Conservation (phyloP, 2,113 vertebrate genomes). For the Nannobrachium achirus region DNA sequence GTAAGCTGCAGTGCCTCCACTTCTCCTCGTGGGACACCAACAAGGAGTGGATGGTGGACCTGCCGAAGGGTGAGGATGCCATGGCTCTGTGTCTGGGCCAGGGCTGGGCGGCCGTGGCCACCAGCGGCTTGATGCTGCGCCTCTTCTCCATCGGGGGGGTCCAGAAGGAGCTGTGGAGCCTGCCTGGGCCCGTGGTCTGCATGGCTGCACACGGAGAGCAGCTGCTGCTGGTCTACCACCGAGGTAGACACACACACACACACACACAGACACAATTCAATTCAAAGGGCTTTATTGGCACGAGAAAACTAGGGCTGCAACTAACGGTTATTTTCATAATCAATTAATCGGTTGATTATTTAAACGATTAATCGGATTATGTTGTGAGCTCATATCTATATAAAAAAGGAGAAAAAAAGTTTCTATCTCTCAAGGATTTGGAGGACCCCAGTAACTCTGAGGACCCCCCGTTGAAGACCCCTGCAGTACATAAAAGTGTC, state of each 20-base stretch:
- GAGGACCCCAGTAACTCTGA: no score
- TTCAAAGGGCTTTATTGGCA: no score
- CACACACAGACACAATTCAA: background rate
- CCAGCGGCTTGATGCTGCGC: constrained; percentile 81
- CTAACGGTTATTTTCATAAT: background rate
- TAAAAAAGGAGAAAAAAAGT: no score
- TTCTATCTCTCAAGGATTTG: no score
- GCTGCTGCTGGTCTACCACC: constrained; percentile 88
- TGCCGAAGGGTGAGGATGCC: constrained; percentile 87
- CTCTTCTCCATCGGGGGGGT: constrained; percentile 90
- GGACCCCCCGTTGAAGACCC: no score
- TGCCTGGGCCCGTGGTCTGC: constrained; percentile 90
- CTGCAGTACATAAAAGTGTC: no score
- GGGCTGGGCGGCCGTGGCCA: constrained; percentile 93
- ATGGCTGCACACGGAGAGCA: constrained; percentile 92
- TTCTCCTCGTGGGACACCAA: constrained; percentile 95
- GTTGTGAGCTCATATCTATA: no score
- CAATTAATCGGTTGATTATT: no score
- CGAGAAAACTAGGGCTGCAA: no score
- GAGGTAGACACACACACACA: constrained; percentile 77
- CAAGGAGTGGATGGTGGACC: constrained; percentile 96
- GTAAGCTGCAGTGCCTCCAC: constrained; percentile 96
- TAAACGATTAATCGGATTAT: no score
- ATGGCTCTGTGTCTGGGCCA: constrained; percentile 89
- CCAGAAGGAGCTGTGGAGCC: constrained; percentile 90